phyloP scores from a whole-genome alignment of 2,797 vertebrate species.

The Betta splendens region DNA sequence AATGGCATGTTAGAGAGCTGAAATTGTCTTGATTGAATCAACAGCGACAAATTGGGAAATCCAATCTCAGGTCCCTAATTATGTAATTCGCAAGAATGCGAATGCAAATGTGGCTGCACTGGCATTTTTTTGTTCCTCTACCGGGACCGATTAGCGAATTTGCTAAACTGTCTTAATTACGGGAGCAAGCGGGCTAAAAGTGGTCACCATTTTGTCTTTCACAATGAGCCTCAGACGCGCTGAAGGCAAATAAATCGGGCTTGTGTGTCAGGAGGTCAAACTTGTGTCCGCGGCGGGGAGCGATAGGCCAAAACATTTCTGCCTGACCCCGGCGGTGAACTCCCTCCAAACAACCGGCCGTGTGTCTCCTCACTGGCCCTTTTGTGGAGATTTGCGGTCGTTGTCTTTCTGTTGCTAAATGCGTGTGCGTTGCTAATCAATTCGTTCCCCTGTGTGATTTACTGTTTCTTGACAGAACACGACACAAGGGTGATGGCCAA shows the following conservation, averaged over 20 bases:
- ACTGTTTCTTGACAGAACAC: slow-evolving; percentile 81
- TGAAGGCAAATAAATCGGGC: slow-evolving; percentile 51
- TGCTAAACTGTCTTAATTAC: slow-evolving; percentile 75
- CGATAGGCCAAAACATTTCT: slow-evolving; percentile 39
- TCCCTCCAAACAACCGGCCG: slow-evolving; percentile 54
- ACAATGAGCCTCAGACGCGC: slow-evolving; percentile 67
- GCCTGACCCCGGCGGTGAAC: slow-evolving; percentile 53
- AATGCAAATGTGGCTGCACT: slow-evolving; percentile 75
- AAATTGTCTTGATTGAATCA: slow-evolving; percentile 89
- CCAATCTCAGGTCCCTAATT: slow-evolving; percentile 86
- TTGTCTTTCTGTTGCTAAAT: slow-evolving; percentile 62
- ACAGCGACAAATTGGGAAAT: slow-evolving; percentile 86
- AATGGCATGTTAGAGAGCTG: slow-evolving; percentile 81
- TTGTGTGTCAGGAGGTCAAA: slow-evolving; percentile 51
- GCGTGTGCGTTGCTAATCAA: slow-evolving; percentile 60
- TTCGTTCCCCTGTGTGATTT: slow-evolving; percentile 56
- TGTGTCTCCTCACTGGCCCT: slow-evolving; percentile 49
- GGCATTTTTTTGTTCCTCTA: slow-evolving; percentile 66
- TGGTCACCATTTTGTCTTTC: slow-evolving; percentile 46
- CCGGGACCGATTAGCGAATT: slow-evolving; percentile 66
- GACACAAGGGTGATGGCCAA: slow-evolving; percentile 93
- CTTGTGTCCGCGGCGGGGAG: slow-evolving; percentile 24
- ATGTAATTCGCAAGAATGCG: slow-evolving; percentile 84
- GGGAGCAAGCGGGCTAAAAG: slow-evolving; percentile 63
- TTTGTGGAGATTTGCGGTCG: slow-evolving; percentile 42